phyloP scores from a whole-genome alignment of 2,888 invertebrate genomes.

The Torymus auratus region DNA sequence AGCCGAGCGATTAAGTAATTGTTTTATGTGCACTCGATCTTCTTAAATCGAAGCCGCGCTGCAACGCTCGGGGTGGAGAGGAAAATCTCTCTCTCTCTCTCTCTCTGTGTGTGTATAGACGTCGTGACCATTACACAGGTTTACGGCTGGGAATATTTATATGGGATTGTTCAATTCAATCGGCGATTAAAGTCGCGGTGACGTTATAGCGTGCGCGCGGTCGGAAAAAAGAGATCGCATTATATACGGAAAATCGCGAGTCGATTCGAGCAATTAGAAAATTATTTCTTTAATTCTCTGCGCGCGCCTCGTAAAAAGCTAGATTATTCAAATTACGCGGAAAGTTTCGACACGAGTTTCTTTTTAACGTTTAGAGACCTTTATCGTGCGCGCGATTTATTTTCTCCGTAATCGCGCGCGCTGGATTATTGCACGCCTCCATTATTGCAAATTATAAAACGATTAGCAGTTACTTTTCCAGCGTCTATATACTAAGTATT shows the following conservation, averaged over 20 bases:
- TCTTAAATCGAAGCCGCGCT: slow-evolving; percentile 1
- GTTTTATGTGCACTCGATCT: slow-evolving; percentile 42
- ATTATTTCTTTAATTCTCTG: slow-evolving; percentile 43
- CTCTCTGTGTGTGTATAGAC: background rate
- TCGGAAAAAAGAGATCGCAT: slow-evolving; percentile 28
- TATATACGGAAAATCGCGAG: slow-evolving; percentile 21
- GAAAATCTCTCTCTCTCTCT: background rate
- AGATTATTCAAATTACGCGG: slow-evolving; percentile 34
- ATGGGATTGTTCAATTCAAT: slow-evolving; percentile 40
- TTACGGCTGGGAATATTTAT: slow-evolving; percentile 43
- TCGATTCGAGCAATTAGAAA: slow-evolving; percentile 20
- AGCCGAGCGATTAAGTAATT: slow-evolving; percentile 52
- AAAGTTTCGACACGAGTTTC: slow-evolving; percentile 24
- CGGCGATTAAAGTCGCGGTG: slow-evolving; percentile 28
- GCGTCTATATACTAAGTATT: background rate
- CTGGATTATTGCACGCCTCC: background rate
- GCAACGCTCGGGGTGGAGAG: background rate
- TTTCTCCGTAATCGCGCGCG: slow-evolving; percentile 8
- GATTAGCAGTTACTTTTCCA: slow-evolving; percentile 9
- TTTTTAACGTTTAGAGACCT: background rate
- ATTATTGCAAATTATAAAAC: slow-evolving; percentile 16
- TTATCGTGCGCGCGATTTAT: slow-evolving; percentile 21
- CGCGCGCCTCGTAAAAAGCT: background rate
- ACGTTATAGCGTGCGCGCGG: background rate
- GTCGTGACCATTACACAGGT: background rate